Percentiles rank a stretch among this genome's conserved stretches.
Conservation (phyloP, 2,888 invertebrate genomes). For the Acronicta alni region DNA sequence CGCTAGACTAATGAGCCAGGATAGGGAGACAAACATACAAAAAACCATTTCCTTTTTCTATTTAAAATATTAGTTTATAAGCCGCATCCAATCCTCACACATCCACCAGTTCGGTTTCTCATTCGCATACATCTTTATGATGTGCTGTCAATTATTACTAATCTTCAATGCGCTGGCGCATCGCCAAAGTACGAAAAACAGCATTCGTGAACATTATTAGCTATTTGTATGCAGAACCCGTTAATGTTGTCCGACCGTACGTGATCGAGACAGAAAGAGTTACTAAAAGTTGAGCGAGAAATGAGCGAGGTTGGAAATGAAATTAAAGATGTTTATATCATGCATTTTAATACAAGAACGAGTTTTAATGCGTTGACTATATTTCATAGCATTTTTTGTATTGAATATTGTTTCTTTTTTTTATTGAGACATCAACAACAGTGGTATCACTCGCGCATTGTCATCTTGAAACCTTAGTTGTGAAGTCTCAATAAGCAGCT, state of each 20-base stretch:
- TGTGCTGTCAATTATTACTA: conserved; percentile 73
- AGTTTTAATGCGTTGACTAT: too few relatives aligned
- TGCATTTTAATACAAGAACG: neutral
- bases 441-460: too few relatives aligned
- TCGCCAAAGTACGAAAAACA: conserved; percentile 70
- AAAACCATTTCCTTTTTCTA: too few relatives aligned
- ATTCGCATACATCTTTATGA: conserved; percentile 66
- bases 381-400: too few relatives aligned
- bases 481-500: too few relatives aligned
- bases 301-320: conserved; percentile 33
- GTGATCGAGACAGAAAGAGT: conserved; percentile 39
- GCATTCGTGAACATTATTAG: conserved; percentile 58
- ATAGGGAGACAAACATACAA: too few relatives aligned
- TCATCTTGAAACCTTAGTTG: too few relatives aligned
- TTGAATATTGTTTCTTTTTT: too few relatives aligned
- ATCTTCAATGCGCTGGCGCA: conserved; percentile 73
- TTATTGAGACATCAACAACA: too few relatives aligned
- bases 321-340: conserved; percentile 29
- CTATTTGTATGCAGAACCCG: conserved; percentile 70
- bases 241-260: conserved; percentile 42
- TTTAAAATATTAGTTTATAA: neutral
- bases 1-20: too few relatives aligned
- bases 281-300: conserved; percentile 28
- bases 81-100: conserved; percentile 40
- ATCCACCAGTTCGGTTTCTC: conserved; percentile 34